Evolutionary conservation across 2,888 invertebrate genomes (phyloP), one percentile per base, ranked within the genome.

Genomic region (Stictocephala bisonia): DNA sequence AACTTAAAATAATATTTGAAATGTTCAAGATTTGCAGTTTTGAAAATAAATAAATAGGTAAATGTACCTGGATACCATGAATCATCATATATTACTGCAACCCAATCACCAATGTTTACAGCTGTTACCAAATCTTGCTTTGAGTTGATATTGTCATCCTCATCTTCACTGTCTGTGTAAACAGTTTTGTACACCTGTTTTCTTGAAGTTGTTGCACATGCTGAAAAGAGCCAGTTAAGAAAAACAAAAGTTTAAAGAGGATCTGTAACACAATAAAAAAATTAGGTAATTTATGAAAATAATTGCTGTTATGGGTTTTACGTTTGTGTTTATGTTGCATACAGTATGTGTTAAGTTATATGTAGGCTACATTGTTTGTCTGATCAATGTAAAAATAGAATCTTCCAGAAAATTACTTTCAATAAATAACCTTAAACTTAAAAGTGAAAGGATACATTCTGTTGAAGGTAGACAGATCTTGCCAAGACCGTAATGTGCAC

Each of bases 361-460:
- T 50, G 50, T 50, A n/a, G n/a, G n/a, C n/a, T n/a, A 50, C 50
- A 50, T 50, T 50, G 20, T 50, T 50, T 50, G 50, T 3, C 15
- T 20, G 20, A 50, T 50, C 50, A 50, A 50, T 50, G 50, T 50
- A 50, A 50, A 50, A 50, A 50, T 50, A 50, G 15, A 50, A 50
- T 50, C 50, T 7, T 50, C 50, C 50, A 50, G 50, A 50, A 50
- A 18, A 50, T 50, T 50, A 50, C 15, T 50, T 50, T 50, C 27
- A 58, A 58, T 58, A 58, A 58, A 26, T 58, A 58, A 58, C 11
- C 29, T 58, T 58, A 58, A 29, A 58, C 31, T 58, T 6, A 29
- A 31, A 27, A 58, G 50, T 31, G 35, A 67, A 67, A 67, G 67
- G 44, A 67, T 67, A 67, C 67, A 44, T 67, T 67, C 40, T 67